phyloP scores from a whole-genome alignment of 2,888 invertebrate species.

The Cepaea hortensis region DNA sequence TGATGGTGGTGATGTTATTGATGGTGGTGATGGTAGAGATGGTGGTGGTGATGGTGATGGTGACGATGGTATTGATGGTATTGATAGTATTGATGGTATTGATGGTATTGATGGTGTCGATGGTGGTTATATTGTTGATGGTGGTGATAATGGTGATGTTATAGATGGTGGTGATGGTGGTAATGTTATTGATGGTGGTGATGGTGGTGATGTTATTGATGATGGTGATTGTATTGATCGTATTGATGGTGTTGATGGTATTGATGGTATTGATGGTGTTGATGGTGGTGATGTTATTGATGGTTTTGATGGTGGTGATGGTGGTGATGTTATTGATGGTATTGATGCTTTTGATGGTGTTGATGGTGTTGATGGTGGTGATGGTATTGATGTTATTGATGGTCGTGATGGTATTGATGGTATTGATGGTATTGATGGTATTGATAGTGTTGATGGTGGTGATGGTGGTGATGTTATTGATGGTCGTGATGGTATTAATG shows the following conservation, averaged over 20 bases:
- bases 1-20: not conserved
- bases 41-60: not conserved
- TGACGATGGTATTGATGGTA: not conserved
- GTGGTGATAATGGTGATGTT: not conserved
- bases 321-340: not conserved
- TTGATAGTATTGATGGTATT: not conserved
- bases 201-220: too few relatives aligned
- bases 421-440: too few relatives aligned
- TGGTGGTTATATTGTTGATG: not conserved
- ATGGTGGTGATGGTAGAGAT: not conserved
- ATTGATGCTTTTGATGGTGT: not conserved
- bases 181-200: too few relatives aligned
- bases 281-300: too few relatives aligned
- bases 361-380: not conserved
- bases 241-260: not conserved
- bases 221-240: too few relatives aligned
- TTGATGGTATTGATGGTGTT: too few relatives aligned
- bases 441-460: too few relatives aligned
- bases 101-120: not conserved
- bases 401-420: conserved; percentile 4
- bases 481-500: too few relatives aligned
- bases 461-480: not conserved
- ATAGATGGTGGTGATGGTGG: not conserved
- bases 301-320: too few relatives aligned
- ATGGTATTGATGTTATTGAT: too few relatives aligned